phyloP scores from a whole-genome alignment of 2,888 invertebrate species.

The Drosophila bunnanda region DNA sequence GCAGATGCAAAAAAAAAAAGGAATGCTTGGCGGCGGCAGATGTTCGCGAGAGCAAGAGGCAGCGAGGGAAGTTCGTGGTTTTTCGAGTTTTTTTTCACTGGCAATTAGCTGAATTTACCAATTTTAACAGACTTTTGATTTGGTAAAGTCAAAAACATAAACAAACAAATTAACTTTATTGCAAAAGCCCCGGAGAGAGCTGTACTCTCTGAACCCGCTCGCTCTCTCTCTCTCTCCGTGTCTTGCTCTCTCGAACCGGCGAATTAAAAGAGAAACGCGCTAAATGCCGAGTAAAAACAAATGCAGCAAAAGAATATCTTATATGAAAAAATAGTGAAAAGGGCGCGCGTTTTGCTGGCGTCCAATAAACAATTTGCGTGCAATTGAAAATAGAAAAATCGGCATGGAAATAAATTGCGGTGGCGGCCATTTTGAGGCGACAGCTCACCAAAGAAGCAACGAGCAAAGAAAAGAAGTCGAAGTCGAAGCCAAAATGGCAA shows the following conservation, averaged over 20 bases:
- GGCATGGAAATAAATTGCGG: constrained; percentile 19
- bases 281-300: constrained; percentile 75
- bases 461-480: constrained; percentile 38
- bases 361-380: constrained; percentile 10
- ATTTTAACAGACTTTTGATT: not conserved
- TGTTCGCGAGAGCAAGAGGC: constrained; percentile 22
- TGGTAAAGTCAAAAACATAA: constrained; percentile 4
- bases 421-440: constrained; percentile 59
- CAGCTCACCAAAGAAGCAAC: constrained; percentile 32
- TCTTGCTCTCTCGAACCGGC: constrained; percentile 42
- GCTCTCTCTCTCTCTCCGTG: constrained; percentile 10
- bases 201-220: not conserved
- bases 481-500: constrained; percentile 58
- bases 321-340: constrained; percentile 53
- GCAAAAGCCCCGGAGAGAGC: constrained; percentile 6
- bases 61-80: constrained; percentile 10
- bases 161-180: constrained; percentile 18
- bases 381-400: constrained; percentile 2
- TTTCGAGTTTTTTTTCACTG: constrained; percentile 5
- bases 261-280: constrained; percentile 53
- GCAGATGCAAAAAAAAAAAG: constrained; percentile 43
- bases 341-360: constrained; percentile 61
- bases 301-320: constrained; percentile 64
- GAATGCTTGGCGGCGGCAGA: constrained; percentile 38
- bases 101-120: not conserved